Conservation (phyloP, 2,113 vertebrate species). For the Regulus satrapa region DNA sequence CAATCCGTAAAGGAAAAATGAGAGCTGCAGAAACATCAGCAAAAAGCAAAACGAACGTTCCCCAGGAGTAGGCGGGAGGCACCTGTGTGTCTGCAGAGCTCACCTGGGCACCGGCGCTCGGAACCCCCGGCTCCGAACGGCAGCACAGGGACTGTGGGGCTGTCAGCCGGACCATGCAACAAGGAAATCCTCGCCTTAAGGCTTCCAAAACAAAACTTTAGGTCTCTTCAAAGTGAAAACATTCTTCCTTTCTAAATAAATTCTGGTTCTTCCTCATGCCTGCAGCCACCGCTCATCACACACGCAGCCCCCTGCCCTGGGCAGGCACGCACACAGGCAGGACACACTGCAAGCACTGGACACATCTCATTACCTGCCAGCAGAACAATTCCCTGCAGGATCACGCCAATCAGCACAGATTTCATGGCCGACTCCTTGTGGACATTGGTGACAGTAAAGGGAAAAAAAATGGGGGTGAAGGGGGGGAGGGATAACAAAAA, state of each 20-base stretch:
- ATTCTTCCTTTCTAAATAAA: not conserved
- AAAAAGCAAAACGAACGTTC: not conserved
- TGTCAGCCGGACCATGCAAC: not conserved
- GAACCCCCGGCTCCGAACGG: fast-evolving
- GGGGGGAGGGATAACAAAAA: not conserved
- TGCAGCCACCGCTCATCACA: not conserved
- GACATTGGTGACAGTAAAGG: conserved; percentile 30
- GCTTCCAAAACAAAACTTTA: conserved; percentile 3
- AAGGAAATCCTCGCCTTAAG: not conserved
- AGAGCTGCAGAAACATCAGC: not conserved
- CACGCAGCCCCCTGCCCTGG: not conserved
- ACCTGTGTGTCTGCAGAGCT: not conserved
- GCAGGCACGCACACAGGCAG: not conserved
- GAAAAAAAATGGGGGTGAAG: not conserved
- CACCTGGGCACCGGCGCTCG: not conserved
- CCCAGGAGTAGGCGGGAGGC: not conserved
- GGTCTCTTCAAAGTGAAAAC: not conserved
- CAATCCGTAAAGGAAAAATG: not conserved
- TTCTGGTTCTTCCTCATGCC: not conserved
- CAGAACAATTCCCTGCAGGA: conserved; percentile 68
- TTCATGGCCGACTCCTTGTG: conserved; percentile 63
- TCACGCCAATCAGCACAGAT: conserved; percentile 32
- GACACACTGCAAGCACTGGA: not conserved
- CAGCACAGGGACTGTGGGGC: not conserved
- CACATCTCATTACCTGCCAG: conserved; percentile 71